Conservation (phyloP, 2,888 invertebrate genomes). For the Nowickia ferox region DNA sequence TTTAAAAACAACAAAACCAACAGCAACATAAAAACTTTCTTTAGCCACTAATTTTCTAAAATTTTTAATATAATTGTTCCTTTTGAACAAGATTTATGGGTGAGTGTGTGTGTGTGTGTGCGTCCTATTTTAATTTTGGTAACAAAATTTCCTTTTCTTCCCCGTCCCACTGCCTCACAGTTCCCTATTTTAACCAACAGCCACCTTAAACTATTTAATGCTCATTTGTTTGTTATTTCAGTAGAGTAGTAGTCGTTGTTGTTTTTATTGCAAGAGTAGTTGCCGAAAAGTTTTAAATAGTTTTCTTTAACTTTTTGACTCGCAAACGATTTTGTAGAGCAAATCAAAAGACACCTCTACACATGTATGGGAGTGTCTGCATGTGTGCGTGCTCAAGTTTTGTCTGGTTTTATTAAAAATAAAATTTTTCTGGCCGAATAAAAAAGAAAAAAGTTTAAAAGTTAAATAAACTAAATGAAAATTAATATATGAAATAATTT, state of each 20-base stretch:
- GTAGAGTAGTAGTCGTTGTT: constrained; percentile 6
- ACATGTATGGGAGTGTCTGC: not conserved
- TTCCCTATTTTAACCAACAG: not conserved
- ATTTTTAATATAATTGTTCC: constrained; percentile 45
- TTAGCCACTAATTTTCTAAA: constrained; percentile 60
- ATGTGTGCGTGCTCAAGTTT: not conserved
- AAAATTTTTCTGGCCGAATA: constrained; percentile 7
- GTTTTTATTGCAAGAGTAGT: constrained; percentile 18
- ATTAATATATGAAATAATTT: constrained; percentile 28
- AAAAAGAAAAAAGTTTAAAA: constrained; percentile 18
- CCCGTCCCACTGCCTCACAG: not conserved
- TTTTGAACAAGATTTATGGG: constrained; percentile 13
- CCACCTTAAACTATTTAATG: constrained; percentile 57
- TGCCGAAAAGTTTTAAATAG: constrained; percentile 66
- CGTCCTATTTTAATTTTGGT: constrained; percentile 36
- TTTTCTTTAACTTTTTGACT: constrained; percentile 70
- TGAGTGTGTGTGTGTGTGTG: not conserved
- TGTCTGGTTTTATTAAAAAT: not conserved
- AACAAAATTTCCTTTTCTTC: not conserved
- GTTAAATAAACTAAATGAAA: constrained; percentile 41
- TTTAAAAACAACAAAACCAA: constrained; percentile 16
- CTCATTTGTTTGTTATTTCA: constrained; percentile 65
- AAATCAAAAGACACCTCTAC: not conserved
- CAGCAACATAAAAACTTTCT: constrained; percentile 40
- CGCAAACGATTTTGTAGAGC: constrained; percentile 27